phyloP scores from a whole-genome alignment of 1,140 invertebrate genomes.

The Manduca sexta region DNA sequence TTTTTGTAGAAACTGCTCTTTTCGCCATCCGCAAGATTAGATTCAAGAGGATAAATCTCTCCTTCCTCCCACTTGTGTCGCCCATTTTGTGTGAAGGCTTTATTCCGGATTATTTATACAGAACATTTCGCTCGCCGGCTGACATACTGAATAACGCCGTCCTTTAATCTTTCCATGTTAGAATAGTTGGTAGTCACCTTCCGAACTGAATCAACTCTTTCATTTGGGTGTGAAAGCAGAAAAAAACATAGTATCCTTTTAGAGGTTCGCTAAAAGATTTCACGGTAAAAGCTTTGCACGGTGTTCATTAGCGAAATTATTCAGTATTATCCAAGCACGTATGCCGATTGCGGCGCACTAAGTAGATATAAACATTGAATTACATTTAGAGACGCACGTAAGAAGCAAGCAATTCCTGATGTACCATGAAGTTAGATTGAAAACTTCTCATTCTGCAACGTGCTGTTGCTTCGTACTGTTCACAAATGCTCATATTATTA shows the following conservation, averaged over 20 bases:
- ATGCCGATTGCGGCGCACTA: conserved; percentile 1
- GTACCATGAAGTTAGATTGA: conserved; percentile 54
- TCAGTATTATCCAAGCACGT: conserved; percentile 5
- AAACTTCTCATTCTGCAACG: conserved; percentile 41
- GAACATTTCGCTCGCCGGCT: conserved; percentile 48
- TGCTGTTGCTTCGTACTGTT: conserved; percentile 33
- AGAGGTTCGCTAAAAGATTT: conserved; percentile 6
- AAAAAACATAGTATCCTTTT: conserved; percentile 8
- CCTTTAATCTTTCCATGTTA: conserved; percentile 41
- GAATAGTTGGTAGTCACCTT: conserved; percentile 22
- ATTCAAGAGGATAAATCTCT: conserved; percentile 65
- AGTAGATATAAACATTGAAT: conserved; percentile 17
- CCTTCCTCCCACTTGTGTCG: conserved; percentile 46
- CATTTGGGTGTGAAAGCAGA: conserved; percentile 4
- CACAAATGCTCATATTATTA: conserved; percentile 16
- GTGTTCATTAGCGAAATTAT: conserved; percentile 12
- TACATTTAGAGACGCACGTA: conserved; percentile 23
- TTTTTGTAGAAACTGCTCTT: conserved; percentile 54
- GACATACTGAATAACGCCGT: conserved; percentile 50
- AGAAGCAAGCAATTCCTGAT: conserved; percentile 43
- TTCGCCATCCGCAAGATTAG: conserved; percentile 64
- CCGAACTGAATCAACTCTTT: conserved; percentile 5
- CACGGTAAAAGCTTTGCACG: conserved; percentile 10
- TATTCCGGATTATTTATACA: conserved; percentile 65
- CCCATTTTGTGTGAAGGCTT: conserved; percentile 59